Evolutionary conservation across 1,140 invertebrate species (phyloP).

Genomic region (Drosophila lini): DNA sequence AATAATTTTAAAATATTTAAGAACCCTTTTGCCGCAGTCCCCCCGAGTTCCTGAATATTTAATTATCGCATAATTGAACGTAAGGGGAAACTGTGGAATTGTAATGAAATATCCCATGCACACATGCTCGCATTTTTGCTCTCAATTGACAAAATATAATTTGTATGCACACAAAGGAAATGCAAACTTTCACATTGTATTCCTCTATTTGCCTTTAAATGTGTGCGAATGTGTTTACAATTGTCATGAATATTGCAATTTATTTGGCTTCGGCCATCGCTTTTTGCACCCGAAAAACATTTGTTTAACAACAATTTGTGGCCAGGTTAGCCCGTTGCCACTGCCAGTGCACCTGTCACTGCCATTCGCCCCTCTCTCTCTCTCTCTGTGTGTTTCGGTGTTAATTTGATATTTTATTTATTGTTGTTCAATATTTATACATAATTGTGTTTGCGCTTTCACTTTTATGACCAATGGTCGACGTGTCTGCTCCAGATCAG

Average conservation of each 20-base stretch:
- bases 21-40: slow-evolving; percentile 33
- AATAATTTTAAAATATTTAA: slow-evolving; percentile 66
- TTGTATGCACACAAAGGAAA: slow-evolving; percentile 69
- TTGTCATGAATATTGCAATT: slow-evolving; percentile 82
- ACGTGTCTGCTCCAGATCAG: slow-evolving; percentile 35
- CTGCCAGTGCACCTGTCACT: slow-evolving; percentile 26
- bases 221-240: slow-evolving; percentile 65
- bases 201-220: slow-evolving; percentile 45
- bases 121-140: slow-evolving; percentile 13
- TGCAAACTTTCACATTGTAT: slow-evolving; percentile 65
- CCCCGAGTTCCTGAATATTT: slow-evolving; percentile 49
- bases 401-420: slow-evolving; percentile 83
- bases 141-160: slow-evolving; percentile 64
- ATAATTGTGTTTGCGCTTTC: slow-evolving; percentile 71
- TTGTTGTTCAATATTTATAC: slow-evolving; percentile 77
- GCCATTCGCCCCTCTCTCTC: slow-evolving; percentile 12
- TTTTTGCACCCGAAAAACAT: slow-evolving; percentile 57
- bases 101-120: slow-evolving; percentile 65
- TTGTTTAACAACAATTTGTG: slow-evolving; percentile 67
- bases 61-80: slow-evolving; percentile 59
- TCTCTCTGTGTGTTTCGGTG: slow-evolving; percentile 44
- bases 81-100: slow-evolving; percentile 33
- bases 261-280: slow-evolving; percentile 70
- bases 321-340: slow-evolving; percentile 43
- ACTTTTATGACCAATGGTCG: slow-evolving; percentile 35